Percentiles rank a stretch among this genome's conserved stretches.
These are phyloP conservation scores for Cricetomys ansorgei DNA, from an alignment of 2,113 vertebrate species.

Conservation along the genomic window DNA sequence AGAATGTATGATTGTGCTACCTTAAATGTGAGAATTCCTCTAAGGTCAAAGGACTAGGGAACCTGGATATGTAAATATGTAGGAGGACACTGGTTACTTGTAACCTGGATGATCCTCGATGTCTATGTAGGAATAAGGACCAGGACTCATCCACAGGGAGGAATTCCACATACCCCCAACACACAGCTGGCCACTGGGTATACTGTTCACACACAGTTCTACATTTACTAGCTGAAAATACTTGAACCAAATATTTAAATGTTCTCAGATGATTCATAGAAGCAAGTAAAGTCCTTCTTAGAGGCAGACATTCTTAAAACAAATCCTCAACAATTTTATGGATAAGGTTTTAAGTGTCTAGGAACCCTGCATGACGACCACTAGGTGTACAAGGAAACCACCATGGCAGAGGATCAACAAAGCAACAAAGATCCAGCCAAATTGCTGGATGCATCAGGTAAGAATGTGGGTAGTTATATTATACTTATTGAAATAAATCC, in stretches of 20 bases:
- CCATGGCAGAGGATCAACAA: not conserved
- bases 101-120: not conserved
- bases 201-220: not conserved
- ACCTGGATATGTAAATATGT: not conserved
- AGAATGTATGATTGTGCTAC: not conserved
- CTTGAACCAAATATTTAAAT: not conserved
- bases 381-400: not conserved
- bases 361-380: not conserved
- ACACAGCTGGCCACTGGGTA: not conserved
- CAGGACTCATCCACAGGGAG: not conserved
- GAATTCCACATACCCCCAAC: not conserved
- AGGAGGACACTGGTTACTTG: not conserved
- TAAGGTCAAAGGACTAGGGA: not conserved
- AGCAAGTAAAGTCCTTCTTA: not conserved
- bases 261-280: not conserved
- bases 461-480: not conserved
- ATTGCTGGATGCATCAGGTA: not conserved
- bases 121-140: not conserved
- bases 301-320: not conserved
- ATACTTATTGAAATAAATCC: slow-evolving; percentile 44
- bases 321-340: slow-evolving; percentile 26
- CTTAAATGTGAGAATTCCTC: not conserved
- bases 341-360: not conserved
- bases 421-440: not conserved
- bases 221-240: not conserved